Percentiles rank a stretch among this genome's conserved stretches.
These are phyloP conservation scores for Dissostichus mawsoni DNA, from an alignment of 2,113 vertebrate species.

Conservation along the genomic window DNA sequence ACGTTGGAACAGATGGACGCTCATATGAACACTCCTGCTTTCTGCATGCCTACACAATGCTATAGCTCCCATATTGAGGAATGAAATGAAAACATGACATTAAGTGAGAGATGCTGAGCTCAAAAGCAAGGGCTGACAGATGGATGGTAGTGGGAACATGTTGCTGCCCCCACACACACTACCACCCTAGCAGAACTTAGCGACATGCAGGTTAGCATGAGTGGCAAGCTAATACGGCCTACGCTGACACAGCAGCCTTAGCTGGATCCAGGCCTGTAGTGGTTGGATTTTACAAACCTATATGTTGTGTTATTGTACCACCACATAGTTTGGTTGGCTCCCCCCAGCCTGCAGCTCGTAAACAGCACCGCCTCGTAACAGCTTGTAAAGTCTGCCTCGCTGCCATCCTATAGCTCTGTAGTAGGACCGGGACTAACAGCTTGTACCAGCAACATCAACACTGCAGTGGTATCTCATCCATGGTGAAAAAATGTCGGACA, in stretches of 20 bases:
- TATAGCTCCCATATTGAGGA: slow-evolving; percentile 67
- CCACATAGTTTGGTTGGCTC: slow-evolving; percentile 41
- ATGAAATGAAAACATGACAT: slow-evolving; percentile 74
- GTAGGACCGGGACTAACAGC: slow-evolving; percentile 58
- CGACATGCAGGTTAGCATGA: slow-evolving; percentile 56
- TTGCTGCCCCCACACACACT: slow-evolving; percentile 71
- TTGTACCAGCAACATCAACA: slow-evolving; percentile 61
- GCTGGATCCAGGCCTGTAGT: slow-evolving; percentile 34
- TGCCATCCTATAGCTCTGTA: slow-evolving; percentile 41
- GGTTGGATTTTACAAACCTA: slow-evolving; percentile 24
- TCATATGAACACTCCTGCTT: slow-evolving; percentile 53
- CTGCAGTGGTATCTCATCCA: slow-evolving; percentile 31
- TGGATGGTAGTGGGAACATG: slow-evolving; percentile 75
- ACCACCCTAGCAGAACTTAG: slow-evolving; percentile 68
- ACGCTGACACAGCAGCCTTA: slow-evolving; percentile 64
- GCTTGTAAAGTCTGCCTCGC: slow-evolving; percentile 58
- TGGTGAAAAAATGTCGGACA: slow-evolving; percentile 43
- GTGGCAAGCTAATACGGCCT: slow-evolving; percentile 56
- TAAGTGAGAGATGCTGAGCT: slow-evolving; percentile 59
- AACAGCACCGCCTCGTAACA: slow-evolving; percentile 48
- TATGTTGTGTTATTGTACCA: slow-evolving; percentile 16
- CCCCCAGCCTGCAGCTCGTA: slow-evolving; percentile 25
- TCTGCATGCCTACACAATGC: slow-evolving; percentile 28
- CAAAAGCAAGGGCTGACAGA: slow-evolving; percentile 65
- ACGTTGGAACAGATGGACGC: slow-evolving; percentile 71